Percentiles rank a stretch among this genome's conserved stretches.
phyloP scores from a whole-genome alignment of 2,113 vertebrate species.

The Menura novaehollandiae region DNA sequence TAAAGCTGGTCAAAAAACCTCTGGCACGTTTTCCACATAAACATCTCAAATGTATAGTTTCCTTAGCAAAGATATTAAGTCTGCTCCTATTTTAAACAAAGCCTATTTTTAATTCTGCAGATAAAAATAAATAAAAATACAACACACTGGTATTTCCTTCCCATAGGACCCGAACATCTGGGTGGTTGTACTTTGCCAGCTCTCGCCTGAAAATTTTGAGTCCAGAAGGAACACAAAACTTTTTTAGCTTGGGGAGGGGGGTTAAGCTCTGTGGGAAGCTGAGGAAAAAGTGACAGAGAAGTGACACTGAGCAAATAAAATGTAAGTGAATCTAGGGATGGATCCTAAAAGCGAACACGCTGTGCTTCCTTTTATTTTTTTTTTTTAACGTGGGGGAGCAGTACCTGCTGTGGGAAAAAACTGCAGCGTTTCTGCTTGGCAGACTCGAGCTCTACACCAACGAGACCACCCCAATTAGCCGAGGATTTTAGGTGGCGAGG shows the following conservation, averaged over 20 bases:
- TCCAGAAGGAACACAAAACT: not conserved
- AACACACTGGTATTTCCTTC: not conserved
- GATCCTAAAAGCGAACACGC: rapidly evolving
- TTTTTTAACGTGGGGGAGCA: rapidly evolving
- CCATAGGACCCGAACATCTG: not conserved
- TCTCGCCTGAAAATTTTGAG: not conserved
- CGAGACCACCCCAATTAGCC: rapidly evolving
- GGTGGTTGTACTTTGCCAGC: not conserved
- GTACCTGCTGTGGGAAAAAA: no score
- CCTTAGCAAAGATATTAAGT: not conserved
- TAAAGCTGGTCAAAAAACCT: not conserved
- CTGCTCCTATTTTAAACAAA: not conserved
- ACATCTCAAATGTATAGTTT: not conserved
- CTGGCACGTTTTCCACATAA: not conserved
- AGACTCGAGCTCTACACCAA: rapidly evolving
- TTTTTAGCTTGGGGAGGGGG: not conserved
- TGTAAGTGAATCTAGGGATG: not conserved
- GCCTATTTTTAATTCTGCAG: not conserved
- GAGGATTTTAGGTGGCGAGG: rapidly evolving
- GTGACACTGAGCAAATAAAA: not conserved
- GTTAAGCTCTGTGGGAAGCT: not conserved
- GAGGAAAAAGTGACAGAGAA: not conserved
- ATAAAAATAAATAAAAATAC: not conserved
- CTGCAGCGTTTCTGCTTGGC: not conserved
- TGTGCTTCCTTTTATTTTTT: not conserved